Evolutionary conservation across 2,797 vertebrate genomes (phyloP).

Genomic region (Ctenosaura bakeri): DNA sequence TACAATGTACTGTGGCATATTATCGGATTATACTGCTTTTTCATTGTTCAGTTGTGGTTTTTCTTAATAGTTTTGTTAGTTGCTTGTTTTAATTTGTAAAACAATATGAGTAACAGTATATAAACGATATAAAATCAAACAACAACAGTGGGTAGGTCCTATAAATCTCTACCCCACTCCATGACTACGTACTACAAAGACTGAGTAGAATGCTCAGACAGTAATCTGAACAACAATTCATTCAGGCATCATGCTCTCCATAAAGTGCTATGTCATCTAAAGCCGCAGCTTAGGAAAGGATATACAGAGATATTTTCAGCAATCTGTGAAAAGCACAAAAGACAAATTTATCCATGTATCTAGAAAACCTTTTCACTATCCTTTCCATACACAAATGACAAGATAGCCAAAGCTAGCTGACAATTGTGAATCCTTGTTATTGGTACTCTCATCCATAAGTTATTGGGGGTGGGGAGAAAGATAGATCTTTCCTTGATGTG

Average conservation of each 20-base stretch:
- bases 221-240: background rate
- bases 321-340: background rate
- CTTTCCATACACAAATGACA: conserved; percentile 24
- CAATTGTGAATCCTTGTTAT: background rate
- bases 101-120: background rate
- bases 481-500: background rate
- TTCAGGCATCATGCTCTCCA: background rate
- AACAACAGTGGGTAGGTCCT: background rate
- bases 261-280: background rate
- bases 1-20: background rate
- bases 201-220: background rate
- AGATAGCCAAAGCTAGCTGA: background rate
- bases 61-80: background rate
- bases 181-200: background rate
- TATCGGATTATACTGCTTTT: background rate
- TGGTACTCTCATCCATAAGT: background rate
- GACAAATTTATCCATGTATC: conserved; percentile 12
- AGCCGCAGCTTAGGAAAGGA: background rate
- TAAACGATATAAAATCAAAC: background rate
- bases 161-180: background rate
- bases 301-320: conserved; percentile 20
- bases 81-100: background rate
- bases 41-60: background rate
- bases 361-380: conserved; percentile 30
- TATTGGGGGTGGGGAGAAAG: background rate